Conservation (phyloP, 2,797 vertebrate genomes). For the Somateria mollissima region DNA sequence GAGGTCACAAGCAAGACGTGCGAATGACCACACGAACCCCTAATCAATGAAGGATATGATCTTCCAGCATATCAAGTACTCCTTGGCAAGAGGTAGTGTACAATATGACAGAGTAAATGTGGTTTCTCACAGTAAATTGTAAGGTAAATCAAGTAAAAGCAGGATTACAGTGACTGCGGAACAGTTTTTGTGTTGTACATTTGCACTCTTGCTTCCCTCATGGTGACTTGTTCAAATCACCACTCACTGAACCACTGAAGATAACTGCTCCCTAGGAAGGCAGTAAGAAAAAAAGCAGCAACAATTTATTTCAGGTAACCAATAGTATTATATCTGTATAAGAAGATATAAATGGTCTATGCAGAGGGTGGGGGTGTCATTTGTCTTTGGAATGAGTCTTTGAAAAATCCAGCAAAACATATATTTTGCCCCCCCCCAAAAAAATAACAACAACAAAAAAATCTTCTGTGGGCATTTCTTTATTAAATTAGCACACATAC, state of each 20-base stretch:
- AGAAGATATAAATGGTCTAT: not conserved
- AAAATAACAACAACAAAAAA: not conserved
- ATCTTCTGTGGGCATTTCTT: not conserved
- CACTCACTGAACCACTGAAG: not conserved
- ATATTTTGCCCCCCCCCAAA: not conserved
- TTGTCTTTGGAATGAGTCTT: not conserved
- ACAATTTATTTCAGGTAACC: not conserved
- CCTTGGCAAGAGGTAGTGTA: not conserved
- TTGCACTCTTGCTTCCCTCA: not conserved
- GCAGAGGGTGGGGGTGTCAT: not conserved
- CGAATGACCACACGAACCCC: not conserved
- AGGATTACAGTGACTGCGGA: not conserved
- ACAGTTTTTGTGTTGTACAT: not conserved
- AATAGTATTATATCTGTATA: not conserved
- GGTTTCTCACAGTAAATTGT: not conserved
- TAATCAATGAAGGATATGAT: not conserved
- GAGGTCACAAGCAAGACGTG: not conserved
- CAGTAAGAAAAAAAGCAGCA: not conserved
- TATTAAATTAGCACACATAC: not conserved
- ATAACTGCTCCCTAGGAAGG: not conserved
- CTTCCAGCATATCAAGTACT: not conserved
- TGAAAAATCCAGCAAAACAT: not conserved
- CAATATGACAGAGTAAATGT: not conserved
- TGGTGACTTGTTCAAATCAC: not conserved
- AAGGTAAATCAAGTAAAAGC: not conserved